These are phyloP conservation scores for Caenorhabditis panamensis DNA, from an alignment of 2,888 invertebrate genomes.

Conservation along the genomic window DNA sequence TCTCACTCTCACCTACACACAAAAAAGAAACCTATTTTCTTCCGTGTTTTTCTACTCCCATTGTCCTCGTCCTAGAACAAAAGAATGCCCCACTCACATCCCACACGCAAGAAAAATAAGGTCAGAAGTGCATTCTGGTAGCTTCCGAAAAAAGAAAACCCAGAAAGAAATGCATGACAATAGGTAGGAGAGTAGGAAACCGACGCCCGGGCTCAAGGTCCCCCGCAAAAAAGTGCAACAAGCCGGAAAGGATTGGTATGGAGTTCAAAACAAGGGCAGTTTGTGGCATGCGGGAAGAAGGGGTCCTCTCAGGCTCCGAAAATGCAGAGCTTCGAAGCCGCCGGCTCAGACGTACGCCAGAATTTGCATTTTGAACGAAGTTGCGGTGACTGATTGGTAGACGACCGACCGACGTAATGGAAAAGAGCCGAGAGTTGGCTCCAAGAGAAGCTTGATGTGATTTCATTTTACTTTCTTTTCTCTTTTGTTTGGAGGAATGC, in stretches of 20 bases:
- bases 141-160: slow-evolving; percentile 10
- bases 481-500: not conserved
- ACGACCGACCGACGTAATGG: slow-evolving; percentile 16
- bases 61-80: not conserved
- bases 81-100: not conserved
- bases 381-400: slow-evolving; percentile 59
- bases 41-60: not conserved
- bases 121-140: not conserved
- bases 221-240: slow-evolving; percentile 53
- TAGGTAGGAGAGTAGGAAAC: not conserved
- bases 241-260: slow-evolving; percentile 28
- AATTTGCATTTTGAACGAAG: slow-evolving; percentile 64
- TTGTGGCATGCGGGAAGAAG: slow-evolving; percentile 5
- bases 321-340: slow-evolving; percentile 1
- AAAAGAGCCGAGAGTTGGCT: slow-evolving; percentile 8
- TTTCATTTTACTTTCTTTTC: slow-evolving; percentile 21
- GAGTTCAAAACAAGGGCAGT: slow-evolving; percentile 48
- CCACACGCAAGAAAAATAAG: slow-evolving; percentile 12
- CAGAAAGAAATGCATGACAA: slow-evolving; percentile 20
- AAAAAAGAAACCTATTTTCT: not conserved
- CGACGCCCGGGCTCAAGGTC: not conserved
- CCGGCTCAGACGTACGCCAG: slow-evolving; percentile 29
- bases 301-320: not conserved
- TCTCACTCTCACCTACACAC: not conserved
- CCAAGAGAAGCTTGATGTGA: slow-evolving; percentile 41